Conservation (phyloP, 2,113 vertebrate genomes). For the Microtus pennsylvanicus region DNA sequence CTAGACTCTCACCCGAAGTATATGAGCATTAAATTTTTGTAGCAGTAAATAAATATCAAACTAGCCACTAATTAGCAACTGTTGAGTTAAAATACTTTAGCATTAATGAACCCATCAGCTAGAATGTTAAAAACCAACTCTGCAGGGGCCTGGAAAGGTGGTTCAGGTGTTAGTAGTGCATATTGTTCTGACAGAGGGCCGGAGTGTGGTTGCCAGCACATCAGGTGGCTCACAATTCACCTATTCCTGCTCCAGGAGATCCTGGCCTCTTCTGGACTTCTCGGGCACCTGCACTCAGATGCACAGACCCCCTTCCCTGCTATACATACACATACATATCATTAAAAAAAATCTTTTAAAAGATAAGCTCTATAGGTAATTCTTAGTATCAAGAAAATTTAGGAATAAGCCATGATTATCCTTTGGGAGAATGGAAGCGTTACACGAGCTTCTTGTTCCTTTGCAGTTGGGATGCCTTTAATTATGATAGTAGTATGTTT, state of each 20-base stretch:
- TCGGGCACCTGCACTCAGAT: neutral
- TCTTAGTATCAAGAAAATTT: neutral
- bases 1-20: neutral
- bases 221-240: neutral
- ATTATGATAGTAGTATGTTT: neutral
- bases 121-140: conserved; percentile 46
- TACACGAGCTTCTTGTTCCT: conserved; percentile 29
- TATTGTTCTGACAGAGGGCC: too few relatives aligned
- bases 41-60: conserved; percentile 14
- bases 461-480: conserved; percentile 51
- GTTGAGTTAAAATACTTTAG: conserved; percentile 26
- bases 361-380: neutral
- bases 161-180: neutral
- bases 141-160: neutral
- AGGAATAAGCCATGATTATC: neutral
- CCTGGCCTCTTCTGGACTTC: neutral
- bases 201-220: neutral
- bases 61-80: neutral
- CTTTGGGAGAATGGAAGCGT: conserved; percentile 31
- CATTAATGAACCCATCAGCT: neutral
- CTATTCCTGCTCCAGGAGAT: neutral
- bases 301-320: neutral
- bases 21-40: conserved; percentile 28
- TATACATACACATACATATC: neutral
- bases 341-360: neutral